These are phyloP conservation scores for Herpetotheres cachinnans DNA, from an alignment of 2,113 vertebrate genomes.

Conservation along the genomic window DNA sequence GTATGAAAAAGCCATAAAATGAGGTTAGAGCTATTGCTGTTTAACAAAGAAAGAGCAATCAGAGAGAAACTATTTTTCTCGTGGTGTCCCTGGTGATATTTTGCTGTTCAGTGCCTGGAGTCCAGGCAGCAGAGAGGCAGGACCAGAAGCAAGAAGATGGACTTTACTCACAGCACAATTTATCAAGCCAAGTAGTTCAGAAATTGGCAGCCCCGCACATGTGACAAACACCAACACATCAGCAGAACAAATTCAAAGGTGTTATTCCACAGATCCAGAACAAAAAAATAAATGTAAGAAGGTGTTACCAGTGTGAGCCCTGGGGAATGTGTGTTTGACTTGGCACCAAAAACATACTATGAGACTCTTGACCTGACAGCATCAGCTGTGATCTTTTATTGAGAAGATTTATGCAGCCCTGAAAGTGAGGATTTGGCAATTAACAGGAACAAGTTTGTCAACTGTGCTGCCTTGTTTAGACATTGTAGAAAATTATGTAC, in stretches of 20 bases:
- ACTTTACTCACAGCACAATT: not conserved
- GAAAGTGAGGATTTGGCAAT: not conserved
- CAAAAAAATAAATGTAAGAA: not conserved
- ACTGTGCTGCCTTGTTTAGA: not conserved
- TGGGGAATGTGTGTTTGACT: not conserved
- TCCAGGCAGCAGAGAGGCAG: not conserved
- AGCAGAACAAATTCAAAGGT: not conserved
- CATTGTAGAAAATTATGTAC: not conserved
- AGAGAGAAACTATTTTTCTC: not conserved
- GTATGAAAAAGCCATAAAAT: not conserved
- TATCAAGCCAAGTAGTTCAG: not conserved
- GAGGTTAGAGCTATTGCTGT: not conserved
- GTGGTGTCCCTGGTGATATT: not conserved
- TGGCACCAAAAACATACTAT: not conserved
- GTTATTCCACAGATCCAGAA: not conserved
- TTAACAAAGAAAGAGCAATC: not conserved
- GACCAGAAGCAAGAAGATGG: not conserved
- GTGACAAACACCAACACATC: not conserved
- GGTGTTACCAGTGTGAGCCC: not conserved
- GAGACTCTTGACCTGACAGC: not conserved
- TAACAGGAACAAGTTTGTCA: not conserved
- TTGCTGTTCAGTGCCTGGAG: not conserved
- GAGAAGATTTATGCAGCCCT: not conserved
- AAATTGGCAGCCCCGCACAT: not conserved
- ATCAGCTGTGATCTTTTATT: constrained; percentile 1